Percentiles rank a stretch among this genome's conserved stretches.
Evolutionary conservation across 2,797 vertebrate genomes (phyloP).

Genomic region (Geotrypetes seraphini): DNA sequence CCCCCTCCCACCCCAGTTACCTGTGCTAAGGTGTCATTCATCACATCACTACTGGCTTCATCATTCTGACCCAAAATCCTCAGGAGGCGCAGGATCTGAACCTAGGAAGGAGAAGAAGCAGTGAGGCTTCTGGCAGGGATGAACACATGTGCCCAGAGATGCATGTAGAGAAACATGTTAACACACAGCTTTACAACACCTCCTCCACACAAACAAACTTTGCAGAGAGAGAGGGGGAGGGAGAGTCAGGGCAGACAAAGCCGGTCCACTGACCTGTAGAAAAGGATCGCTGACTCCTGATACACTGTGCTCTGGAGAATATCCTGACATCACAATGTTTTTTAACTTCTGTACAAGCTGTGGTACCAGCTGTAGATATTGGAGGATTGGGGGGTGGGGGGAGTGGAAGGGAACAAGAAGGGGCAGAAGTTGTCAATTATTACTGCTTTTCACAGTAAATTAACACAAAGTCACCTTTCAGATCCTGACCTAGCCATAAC

Average conservation of each 20-base stretch:
- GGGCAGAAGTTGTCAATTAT: too few relatives aligned
- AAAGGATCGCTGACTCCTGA: conserved; percentile 82
- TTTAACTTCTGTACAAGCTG: conserved; percentile 75
- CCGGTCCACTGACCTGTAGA: conserved; percentile 76
- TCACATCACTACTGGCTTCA: conserved; percentile 68
- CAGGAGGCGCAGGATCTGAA: conserved; percentile 73
- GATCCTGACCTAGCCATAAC: too few relatives aligned
- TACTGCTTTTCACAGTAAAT: too few relatives aligned
- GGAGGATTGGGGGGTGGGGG: neutral
- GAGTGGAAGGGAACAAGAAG: too few relatives aligned
- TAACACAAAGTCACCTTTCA: neutral
- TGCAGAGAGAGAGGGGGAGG: too few relatives aligned
- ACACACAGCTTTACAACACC: too few relatives aligned
- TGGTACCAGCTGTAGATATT: conserved; percentile 64
- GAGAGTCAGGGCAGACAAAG: neutral
- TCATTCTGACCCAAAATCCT: conserved; percentile 74
- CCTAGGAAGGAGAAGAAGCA: conserved; percentile 37
- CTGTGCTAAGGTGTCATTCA: conserved; percentile 86
- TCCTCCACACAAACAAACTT: too few relatives aligned
- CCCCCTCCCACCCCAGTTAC: conserved; percentile 25
- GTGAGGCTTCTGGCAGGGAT: neutral
- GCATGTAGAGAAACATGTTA: too few relatives aligned
- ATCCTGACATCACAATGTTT: conserved; percentile 67
- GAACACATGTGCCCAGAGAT: neutral
- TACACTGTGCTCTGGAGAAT: conserved; percentile 76